Base-by-base conservation (phyloP, 2,113 vertebrate genomes). In the Callocephalon fimbriatum region DNA sequence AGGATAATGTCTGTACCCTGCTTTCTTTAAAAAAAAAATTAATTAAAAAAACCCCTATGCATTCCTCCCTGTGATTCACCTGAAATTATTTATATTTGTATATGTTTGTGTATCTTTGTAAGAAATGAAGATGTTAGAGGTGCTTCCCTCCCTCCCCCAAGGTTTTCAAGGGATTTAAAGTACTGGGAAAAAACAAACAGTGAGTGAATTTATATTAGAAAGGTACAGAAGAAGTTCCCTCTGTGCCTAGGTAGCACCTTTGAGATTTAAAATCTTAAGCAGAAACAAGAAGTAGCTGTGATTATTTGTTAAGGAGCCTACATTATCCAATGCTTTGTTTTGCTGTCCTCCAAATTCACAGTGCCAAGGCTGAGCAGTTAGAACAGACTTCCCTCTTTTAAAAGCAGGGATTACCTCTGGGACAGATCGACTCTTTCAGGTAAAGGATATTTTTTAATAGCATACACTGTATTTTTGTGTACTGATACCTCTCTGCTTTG, bases 361-460 rank as follows among this genome's bases (percentile, higher is more conserved):
- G 50, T 12, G 48, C 56, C 1, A 2, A 13, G 74, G 70, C 65
- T 74, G 65, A 79, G 80, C 72, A n/a, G 15, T 22, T 40, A 8
- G 14, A 76, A 76, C 44, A 59, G 67, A 45, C 16, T 42, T 86
- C 61, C 29, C 58, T 65, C 45, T 71, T 83, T 40, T 19, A 92
- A 92, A 93, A 93, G 65, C 79, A 86, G 61, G 27, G 59, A 90
- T 88, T 93, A 84, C 31, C n/a, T 65, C 68, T 5, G 59, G 67
- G 47, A 80, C 78, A 90, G 54, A 83, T 2, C 25, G 86, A 92
- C 44, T 93, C 67, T 70, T 86, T 80, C 82, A 78, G 54, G 62
- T 71, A 92, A 90, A 77, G 65, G 63, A n/a, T 54, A 47, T 54
- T 95, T 94, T 92, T 78, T 80, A 78, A 80, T 10, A 74, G 78